Base-by-base conservation (phyloP, 2,888 invertebrate species). In the Lampropteryx suffumata region DNA sequence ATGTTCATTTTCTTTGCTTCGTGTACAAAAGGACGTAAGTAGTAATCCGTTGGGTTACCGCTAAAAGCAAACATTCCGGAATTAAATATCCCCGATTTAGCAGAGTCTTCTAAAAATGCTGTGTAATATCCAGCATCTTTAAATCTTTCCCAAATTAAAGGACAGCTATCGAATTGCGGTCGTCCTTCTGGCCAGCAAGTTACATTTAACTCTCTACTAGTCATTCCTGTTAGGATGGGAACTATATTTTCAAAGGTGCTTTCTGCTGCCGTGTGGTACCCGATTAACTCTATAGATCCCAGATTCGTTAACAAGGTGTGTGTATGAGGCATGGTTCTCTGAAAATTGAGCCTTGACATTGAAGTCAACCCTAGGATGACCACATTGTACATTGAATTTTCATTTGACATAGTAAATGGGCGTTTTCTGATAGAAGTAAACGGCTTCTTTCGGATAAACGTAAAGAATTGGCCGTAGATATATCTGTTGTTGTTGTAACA, bases 191-290 rank as follows among this genome's bases (percentile, higher is more conserved):
- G 88, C 82, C 93, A 91, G 67, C 95, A 96, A 0, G 77, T 84
- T 10, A 82, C 73, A 29, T 79, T 78, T 21, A 96, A 67, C 65
- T 95, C 94, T 1, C 81, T 78, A 14, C 90, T 91, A 7, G 90
- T 91, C 40, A 93, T 67, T 0, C 97, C 97, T 1, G 93, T 92
- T 3, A 97, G 79, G 30, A 95, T 89, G 0, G 97, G 94, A 13
- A 96, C 91, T 26, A 98, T 71, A 77, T 98, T 98, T 0, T 95
- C 95, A 71, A 95, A 97, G 0, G 97, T 97, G 72, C n/a, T 97
- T 96, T 97, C 96, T 0, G 93, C 97, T 1, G 98, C 94, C 86
- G 97, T 97, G 70, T 94, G 97, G 77, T 96, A 97, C 0, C 97
- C 98, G 57, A 94, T 76, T 73, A 98, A 90, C 69, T 96, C 96